Evolutionary conservation across 92 coral and sea anemone genomes (phyloP), one percentile per base, ranked within the genome.

Genomic region (Porites lobata): DNA sequence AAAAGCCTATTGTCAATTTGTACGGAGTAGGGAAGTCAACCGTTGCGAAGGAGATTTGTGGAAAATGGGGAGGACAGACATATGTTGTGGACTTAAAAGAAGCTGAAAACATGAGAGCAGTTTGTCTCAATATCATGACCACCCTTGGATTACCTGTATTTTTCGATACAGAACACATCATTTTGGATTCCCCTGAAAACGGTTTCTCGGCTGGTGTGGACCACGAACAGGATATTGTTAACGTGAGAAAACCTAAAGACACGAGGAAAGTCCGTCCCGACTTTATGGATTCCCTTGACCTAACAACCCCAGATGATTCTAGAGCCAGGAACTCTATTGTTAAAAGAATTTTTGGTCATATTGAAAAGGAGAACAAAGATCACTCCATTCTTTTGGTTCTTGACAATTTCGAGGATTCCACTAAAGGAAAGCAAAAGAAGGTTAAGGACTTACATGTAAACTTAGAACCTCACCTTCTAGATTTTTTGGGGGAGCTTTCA

Each of bases 1-100:
- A 43, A 10, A 52, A 71, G 14, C 84, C 82, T 0, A 86, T 86
- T 11, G 57, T 94, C 8, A 92, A 91, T 80, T 78, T 94, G 76
- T 89, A 73, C 56, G 96, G 96, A 3, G 93, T 94, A 4, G 96
- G 96, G 8, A 94, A 94, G 69, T 91, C 96, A 74, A 92, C 90
- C 0, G 79, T 94, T 58, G 97, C 96, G 10, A 50, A 89, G 50
- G 86, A 82, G 43, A 22, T 81, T 71, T 81, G 77, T 56, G 21
- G 54, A 7, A 15, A 71, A 53, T 81, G 86, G 86, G 1, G 9
- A 4, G 86, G 86, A 9, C 12, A 58, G 69, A 14, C 38, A 22
- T 32, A 65, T 56, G 69, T 67, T 9, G 14, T 84, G 24, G 90
- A 92, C 75, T 66, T 92, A 66, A 92, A 90, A 84, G 90, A 72